These are phyloP conservation scores for Peromyscus californicus DNA, from an alignment of 2,113 vertebrate species.

Conservation along the genomic window DNA sequence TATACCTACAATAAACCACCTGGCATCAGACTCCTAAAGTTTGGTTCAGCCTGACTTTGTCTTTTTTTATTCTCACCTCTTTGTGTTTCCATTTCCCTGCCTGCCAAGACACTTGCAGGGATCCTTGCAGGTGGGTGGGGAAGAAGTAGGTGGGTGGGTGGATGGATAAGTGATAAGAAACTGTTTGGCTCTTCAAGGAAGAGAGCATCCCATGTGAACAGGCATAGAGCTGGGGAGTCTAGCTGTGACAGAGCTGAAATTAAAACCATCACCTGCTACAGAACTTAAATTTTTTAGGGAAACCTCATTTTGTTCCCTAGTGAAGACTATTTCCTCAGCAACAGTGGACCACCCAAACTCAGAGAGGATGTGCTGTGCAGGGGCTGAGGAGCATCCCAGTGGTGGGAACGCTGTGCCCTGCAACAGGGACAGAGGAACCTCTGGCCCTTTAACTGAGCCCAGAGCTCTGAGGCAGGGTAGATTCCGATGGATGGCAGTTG, in stretches of 20 bases:
- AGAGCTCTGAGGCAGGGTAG: neutral
- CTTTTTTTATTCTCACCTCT: neutral
- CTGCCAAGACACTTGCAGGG: neutral
- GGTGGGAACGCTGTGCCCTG: fast-evolving
- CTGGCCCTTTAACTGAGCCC: neutral
- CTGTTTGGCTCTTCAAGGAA: neutral
- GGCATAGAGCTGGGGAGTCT: neutral
- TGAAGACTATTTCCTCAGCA: neutral
- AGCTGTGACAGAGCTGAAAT: neutral
- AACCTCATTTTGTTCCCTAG: neutral
- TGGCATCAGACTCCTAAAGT: neutral
- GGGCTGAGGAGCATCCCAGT: fast-evolving
- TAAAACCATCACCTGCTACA: neutral
- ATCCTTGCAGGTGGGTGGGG: too few relatives aligned
- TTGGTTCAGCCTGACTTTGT: neutral
- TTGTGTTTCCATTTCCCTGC: neutral
- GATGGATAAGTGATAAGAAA: neutral
- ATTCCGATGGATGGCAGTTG: constrained; percentile 6
- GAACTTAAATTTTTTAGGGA: neutral
- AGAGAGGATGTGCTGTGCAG: neutral
- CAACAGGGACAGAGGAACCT: too few relatives aligned
- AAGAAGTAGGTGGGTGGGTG: neutral
- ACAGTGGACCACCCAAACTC: neutral
- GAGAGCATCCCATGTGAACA: neutral
- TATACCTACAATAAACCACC: neutral